Evolutionary conservation across 2,113 vertebrate genomes (phyloP).

Genomic region (Trichomycterus rosablanca): DNA sequence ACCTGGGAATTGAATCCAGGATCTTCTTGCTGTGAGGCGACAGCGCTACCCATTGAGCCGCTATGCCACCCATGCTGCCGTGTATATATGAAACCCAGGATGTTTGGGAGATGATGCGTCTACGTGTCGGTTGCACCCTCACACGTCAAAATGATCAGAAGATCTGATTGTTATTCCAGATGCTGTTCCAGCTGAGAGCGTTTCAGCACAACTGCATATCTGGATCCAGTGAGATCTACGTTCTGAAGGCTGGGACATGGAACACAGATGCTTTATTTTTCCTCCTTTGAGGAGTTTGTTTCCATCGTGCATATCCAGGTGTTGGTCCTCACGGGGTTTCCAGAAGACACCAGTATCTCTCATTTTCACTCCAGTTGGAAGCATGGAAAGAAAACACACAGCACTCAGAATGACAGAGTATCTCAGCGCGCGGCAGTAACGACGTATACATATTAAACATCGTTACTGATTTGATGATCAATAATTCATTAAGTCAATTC

Average conservation of each 20-base stretch:
- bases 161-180: constrained; percentile 46
- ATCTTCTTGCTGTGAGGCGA: too few species aligned
- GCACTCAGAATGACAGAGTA: constrained; percentile 8
- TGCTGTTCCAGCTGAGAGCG: constrained; percentile 23
- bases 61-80: too few species aligned
- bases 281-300: constrained; percentile 12
- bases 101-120: too few species aligned
- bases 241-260: constrained; percentile 14
- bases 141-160: too few species aligned
- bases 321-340: not conserved
- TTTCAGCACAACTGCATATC: constrained; percentile 11
- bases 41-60: too few species aligned
- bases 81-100: too few species aligned
- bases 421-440: not conserved
- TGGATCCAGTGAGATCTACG: constrained; percentile 16
- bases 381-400: constrained; percentile 6
- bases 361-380: constrained; percentile 16
- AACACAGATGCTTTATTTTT: constrained; percentile 1
- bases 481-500: constrained; percentile 25
- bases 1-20: too few species aligned
- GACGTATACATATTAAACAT: constrained; percentile 16
- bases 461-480: constrained; percentile 23
- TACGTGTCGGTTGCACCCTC: constrained; percentile 7
- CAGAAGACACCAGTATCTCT: not conserved
- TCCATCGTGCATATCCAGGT: constrained; percentile 5